Percentiles rank a stretch among this genome's conserved stretches.
phyloP scores from a whole-genome alignment of 2,113 vertebrate species.

The Recurvirostra avosetta region DNA sequence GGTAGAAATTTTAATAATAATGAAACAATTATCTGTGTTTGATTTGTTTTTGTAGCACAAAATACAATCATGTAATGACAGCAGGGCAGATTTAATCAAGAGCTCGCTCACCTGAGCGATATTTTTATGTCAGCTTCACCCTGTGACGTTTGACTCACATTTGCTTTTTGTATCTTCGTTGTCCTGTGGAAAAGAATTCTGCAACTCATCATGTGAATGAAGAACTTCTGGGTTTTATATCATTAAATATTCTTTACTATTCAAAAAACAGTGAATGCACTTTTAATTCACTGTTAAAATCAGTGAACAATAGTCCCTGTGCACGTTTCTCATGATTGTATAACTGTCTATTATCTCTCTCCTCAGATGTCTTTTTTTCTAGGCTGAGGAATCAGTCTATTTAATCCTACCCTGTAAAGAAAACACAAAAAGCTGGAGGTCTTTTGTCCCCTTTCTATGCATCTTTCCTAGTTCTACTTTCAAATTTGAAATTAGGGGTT shows the following conservation, averaged over 20 bases:
- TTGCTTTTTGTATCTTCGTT: background rate
- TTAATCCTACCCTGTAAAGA: background rate
- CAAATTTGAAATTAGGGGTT: background rate
- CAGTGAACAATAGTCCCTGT: background rate
- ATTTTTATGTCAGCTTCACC: background rate
- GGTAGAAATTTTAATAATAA: background rate
- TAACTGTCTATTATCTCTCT: background rate
- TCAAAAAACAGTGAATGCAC: background rate
- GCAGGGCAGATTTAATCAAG: background rate
- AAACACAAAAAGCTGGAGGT: background rate
- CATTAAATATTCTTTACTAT: background rate
- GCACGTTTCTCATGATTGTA: background rate
- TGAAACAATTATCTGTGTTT: background rate
- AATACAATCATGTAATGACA: background rate
- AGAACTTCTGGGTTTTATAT: background rate
- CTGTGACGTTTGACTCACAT: background rate
- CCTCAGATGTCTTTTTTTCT: background rate
- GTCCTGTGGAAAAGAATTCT: background rate
- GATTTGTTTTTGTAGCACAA: background rate
- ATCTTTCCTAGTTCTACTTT: background rate
- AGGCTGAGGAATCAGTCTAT: background rate
- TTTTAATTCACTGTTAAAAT: background rate
- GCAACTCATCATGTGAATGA: background rate
- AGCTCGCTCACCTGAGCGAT: background rate
- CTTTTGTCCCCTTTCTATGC: background rate